These are phyloP conservation scores for Deroptyus accipitrinus DNA, from an alignment of 2,113 vertebrate species.

Conservation along the genomic window DNA sequence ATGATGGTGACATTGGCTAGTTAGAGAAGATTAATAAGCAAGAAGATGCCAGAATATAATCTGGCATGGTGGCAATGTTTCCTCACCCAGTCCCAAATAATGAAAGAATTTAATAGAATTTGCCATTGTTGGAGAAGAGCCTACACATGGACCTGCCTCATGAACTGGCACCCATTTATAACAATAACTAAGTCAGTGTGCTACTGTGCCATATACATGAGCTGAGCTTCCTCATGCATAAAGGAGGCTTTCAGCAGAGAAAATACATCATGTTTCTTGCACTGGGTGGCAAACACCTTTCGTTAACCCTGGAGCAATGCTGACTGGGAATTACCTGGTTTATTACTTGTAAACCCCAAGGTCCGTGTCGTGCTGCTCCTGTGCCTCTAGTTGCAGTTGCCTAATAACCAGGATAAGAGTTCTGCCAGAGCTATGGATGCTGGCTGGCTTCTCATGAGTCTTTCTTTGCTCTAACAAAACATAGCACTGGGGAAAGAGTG, in stretches of 20 bases:
- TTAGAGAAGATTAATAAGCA: background rate
- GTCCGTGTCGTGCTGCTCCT: background rate
- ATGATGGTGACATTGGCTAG: background rate
- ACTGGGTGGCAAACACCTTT: background rate
- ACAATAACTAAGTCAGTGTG: background rate
- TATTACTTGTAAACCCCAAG: background rate
- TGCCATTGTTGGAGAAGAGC: background rate
- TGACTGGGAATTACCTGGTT: background rate
- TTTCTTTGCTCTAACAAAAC: background rate
- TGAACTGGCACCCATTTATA: fast-evolving
- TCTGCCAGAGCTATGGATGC: background rate
- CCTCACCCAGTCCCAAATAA: background rate
- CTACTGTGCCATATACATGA: background rate
- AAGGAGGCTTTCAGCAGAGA: background rate
- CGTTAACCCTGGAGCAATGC: background rate
- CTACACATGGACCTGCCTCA: background rate
- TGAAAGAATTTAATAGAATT: background rate
- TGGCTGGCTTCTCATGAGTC: background rate
- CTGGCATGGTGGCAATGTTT: fast-evolving
- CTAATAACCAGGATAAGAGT: background rate
- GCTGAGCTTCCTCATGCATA: fast-evolving
- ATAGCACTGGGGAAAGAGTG: background rate
- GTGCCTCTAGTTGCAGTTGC: background rate
- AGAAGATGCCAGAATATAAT: background rate
- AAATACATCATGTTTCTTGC: fast-evolving